Percentiles rank a stretch among this genome's conserved stretches.
Conservation (phyloP, 2,888 invertebrate species). For the Chymomyza fuscimana region DNA sequence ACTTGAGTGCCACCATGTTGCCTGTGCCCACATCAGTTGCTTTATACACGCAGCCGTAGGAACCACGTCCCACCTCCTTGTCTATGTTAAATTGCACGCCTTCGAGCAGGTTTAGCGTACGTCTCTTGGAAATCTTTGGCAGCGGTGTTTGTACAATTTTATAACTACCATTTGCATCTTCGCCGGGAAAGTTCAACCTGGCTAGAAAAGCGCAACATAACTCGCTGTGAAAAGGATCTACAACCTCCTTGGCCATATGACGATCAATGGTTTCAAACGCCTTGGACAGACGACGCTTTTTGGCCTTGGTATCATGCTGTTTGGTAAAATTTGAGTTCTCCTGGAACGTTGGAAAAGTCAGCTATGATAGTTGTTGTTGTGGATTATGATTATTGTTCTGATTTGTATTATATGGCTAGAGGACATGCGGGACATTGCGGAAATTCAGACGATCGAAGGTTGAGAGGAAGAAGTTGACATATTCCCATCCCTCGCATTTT, state of each 20-base stretch:
- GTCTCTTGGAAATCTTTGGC: constrained; percentile 83
- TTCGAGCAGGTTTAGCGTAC: constrained; percentile 81
- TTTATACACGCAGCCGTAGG: constrained; percentile 90
- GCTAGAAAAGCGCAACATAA: constrained; percentile 86
- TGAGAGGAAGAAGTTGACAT: too few species aligned
- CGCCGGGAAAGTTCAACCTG: constrained; percentile 87
- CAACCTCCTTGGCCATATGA: constrained; percentile 78
- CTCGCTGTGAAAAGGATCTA: constrained; percentile 91
- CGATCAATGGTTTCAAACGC: constrained; percentile 77
- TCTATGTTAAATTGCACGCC: constrained; percentile 83
- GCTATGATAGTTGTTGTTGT: constrained; percentile 56
- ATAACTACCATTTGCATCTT: constrained; percentile 82
- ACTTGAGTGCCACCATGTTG: constrained; percentile 87
- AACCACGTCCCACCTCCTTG: constrained; percentile 90
- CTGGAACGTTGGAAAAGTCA: constrained; percentile 79
- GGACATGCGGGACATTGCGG: constrained; percentile 64
- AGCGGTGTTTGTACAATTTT: constrained; percentile 82
- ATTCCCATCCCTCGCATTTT: too few species aligned
- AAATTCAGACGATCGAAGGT: constrained; percentile 76
- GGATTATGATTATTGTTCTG: constrained; percentile 30
- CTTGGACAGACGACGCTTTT: constrained; percentile 76
- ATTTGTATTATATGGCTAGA: constrained; percentile 32
- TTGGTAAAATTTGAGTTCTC: constrained; percentile 79
- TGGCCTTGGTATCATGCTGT: constrained; percentile 78
- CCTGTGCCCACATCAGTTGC: constrained; percentile 76